Evolutionary conservation across 2,797 vertebrate species (phyloP).

Genomic region (Myotis myotis): DNA sequence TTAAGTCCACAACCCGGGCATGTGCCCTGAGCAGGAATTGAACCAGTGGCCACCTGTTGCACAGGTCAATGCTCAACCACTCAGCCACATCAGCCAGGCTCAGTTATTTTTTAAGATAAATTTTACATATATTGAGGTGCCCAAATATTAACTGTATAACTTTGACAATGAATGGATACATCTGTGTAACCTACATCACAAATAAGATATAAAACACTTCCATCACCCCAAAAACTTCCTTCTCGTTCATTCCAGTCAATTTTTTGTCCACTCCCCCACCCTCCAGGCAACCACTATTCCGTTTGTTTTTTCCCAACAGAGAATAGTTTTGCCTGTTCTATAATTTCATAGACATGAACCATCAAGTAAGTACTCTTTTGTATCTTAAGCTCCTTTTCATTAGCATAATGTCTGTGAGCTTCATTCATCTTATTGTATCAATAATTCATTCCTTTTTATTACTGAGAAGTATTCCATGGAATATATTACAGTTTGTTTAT

Average conservation of each 20-base stretch:
- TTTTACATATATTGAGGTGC: not conserved
- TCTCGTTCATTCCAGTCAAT: not conserved
- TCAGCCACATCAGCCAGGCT: not conserved
- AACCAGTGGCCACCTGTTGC: not conserved
- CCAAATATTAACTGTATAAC: not conserved
- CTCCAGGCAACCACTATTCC: not conserved
- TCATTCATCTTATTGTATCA: not conserved
- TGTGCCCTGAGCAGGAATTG: not conserved
- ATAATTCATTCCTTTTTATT: not conserved
- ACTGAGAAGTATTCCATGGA: not conserved
- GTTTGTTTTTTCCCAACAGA: not conserved
- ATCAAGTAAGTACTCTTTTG: not conserved
- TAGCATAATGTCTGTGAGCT: not conserved
- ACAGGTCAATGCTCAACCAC: not conserved
- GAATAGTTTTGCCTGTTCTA: slow-evolving; percentile 10
- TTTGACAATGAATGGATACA: not conserved
- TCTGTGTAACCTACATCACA: not conserved
- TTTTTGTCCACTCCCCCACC: not conserved
- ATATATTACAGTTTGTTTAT: not conserved
- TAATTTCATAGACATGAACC: not conserved
- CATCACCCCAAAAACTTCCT: not conserved
- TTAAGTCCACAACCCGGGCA: too few species aligned
- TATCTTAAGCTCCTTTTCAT: not conserved
- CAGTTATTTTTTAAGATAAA: not conserved
- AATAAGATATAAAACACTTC: not conserved